A percentile compares a stretch with the other conserved stretches of the same genome.
phyloP scores from a whole-genome alignment of 2,113 vertebrate genomes.

The Thamnophis sirtalis region DNA sequence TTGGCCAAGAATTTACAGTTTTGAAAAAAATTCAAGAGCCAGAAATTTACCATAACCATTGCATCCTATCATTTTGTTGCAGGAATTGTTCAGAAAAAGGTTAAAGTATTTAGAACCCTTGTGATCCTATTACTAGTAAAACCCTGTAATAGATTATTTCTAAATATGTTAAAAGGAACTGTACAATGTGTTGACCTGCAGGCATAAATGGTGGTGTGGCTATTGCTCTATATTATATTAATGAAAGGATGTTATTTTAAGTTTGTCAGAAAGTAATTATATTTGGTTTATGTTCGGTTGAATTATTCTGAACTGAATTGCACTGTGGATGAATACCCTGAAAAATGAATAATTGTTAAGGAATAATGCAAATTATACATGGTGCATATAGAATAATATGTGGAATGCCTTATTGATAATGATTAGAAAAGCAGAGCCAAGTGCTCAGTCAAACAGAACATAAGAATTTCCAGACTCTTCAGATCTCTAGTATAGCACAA shows the following conservation, averaged over 20 bases:
- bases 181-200: constrained; percentile 28
- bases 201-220: constrained; percentile 7
- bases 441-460: constrained; percentile 24
- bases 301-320: not conserved
- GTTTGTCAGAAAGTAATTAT: not conserved
- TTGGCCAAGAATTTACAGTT: not conserved
- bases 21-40: not conserved
- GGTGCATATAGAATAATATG: not conserved
- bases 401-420: constrained; percentile 56
- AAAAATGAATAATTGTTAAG: not conserved
- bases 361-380: constrained; percentile 9
- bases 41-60: not conserved
- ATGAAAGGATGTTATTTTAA: not conserved
- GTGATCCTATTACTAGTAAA: constrained; percentile 7
- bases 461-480: constrained; percentile 51
- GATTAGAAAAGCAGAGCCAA: constrained; percentile 57
- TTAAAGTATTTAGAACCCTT: constrained; percentile 10
- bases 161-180: not conserved
- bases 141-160: constrained; percentile 30
- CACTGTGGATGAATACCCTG: not conserved
- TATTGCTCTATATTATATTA: constrained; percentile 2
- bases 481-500: constrained; percentile 25
- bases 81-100: not conserved
- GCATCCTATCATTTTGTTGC: not conserved
- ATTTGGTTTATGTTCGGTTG: constrained; percentile 23